Conservation (phyloP, 2,113 vertebrate species). For the Lamprologus sp. region DNA sequence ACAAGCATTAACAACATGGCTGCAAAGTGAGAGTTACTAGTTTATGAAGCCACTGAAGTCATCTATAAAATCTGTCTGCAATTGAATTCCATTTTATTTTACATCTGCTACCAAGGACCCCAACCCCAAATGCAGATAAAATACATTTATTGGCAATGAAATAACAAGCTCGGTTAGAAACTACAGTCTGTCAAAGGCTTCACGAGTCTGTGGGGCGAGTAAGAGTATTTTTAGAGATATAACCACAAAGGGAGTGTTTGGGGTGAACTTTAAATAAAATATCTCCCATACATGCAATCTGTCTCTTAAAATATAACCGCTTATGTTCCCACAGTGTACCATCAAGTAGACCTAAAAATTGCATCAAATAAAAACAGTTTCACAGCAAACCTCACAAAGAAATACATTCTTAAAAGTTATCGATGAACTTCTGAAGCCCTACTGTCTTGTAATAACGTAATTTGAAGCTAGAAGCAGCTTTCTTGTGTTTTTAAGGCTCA, state of each 20-base stretch:
- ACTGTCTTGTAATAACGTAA: fast-evolving
- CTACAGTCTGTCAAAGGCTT: neutral
- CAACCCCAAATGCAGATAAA: neutral
- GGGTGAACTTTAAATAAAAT: neutral
- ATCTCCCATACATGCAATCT: neutral
- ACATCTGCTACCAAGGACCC: neutral
- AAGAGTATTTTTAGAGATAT: neutral
- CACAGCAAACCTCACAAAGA: neutral
- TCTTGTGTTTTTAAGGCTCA: conserved; percentile 63
- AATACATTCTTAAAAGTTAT: neutral
- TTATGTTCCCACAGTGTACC: neutral
- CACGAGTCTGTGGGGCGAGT: neutral
- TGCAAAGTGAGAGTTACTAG: neutral
- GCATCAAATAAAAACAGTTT: neutral
- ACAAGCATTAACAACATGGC: neutral
- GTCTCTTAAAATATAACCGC: neutral
- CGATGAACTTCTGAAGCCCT: neutral
- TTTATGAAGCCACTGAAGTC: neutral
- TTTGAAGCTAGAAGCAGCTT: neutral
- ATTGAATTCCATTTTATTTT: neutral
- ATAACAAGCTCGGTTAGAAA: neutral
- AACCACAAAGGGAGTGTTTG: neutral
- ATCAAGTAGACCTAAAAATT: neutral
- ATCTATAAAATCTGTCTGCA: neutral
- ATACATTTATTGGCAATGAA: neutral